phyloP scores from a whole-genome alignment of 2,797 vertebrate species.

The Threskiornis aethiopicus region DNA sequence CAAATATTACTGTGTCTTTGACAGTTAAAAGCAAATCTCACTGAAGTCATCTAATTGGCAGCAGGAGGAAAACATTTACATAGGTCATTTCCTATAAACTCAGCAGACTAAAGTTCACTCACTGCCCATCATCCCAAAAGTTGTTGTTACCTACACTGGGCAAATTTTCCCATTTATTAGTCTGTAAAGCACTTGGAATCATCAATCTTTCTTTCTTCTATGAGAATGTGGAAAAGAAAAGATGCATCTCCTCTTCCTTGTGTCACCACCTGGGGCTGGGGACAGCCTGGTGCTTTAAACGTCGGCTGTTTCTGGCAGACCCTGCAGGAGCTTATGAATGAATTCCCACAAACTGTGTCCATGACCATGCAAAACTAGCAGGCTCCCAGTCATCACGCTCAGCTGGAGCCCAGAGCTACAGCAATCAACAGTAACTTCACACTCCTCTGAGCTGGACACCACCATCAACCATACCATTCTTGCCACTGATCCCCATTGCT shows the following conservation, averaged over 20 bases:
- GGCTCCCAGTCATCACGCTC: not conserved
- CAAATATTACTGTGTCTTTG: not conserved
- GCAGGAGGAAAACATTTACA: not conserved
- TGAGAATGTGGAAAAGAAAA: not conserved
- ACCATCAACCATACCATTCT: accelerated
- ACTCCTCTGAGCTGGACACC: not conserved
- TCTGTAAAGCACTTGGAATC: not conserved
- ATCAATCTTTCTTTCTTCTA: not conserved
- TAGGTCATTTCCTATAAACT: not conserved
- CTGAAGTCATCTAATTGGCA: not conserved
- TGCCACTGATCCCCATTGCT: not conserved
- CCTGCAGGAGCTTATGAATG: not conserved
- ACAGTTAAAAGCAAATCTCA: conserved; percentile 1
- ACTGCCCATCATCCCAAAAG: not conserved
- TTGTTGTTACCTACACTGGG: not conserved
- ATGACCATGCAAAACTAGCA: not conserved
- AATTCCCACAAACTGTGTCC: not conserved
- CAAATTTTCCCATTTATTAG: not conserved
- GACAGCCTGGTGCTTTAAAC: not conserved
- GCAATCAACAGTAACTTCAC: not conserved
- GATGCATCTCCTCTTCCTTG: not conserved
- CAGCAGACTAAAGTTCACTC: not conserved
- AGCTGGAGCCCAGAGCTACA: not conserved
- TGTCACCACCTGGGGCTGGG: not conserved
- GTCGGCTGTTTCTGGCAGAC: not conserved